Evolutionary conservation across 2,888 invertebrate genomes (phyloP).

Genomic region (Agonopterix heracliana): DNA sequence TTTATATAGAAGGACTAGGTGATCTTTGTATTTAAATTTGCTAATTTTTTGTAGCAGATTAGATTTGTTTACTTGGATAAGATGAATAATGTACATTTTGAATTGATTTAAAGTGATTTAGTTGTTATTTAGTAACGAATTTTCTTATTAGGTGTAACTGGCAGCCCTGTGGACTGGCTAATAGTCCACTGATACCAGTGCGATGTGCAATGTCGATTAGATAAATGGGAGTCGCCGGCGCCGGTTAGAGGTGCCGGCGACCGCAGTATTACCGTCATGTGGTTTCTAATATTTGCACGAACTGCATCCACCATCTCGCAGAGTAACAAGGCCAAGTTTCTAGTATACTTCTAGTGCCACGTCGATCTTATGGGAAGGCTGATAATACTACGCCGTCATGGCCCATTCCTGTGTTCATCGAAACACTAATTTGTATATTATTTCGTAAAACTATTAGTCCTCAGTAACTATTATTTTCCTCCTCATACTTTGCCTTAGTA

Average conservation of each 20-base stretch:
- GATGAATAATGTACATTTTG: constrained; percentile 74
- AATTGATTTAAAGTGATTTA: constrained; percentile 76
- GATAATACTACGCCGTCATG: constrained; percentile 49
- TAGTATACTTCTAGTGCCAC: constrained; percentile 38
- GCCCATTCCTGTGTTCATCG: constrained; percentile 63
- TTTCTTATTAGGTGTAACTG: constrained; percentile 67
- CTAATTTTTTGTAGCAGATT: constrained; percentile 76
- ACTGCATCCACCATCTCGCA: constrained; percentile 14
- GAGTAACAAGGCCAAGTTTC: constrained; percentile 28
- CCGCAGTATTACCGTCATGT: constrained; percentile 11
- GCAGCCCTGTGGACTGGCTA: constrained; percentile 57
- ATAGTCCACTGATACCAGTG: constrained; percentile 65
- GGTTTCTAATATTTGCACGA: constrained; percentile 14
- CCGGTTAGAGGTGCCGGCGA: constrained; percentile 5
- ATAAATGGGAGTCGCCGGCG: constrained; percentile 21
- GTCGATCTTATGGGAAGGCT: constrained; percentile 52
- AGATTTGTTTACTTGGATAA: constrained; percentile 71
- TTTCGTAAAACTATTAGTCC: constrained; percentile 51
- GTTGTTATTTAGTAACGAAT: constrained; percentile 75
- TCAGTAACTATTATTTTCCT: constrained; percentile 57
- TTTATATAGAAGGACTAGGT: constrained; percentile 71
- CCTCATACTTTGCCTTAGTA: constrained; percentile 66
- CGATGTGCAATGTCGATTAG: constrained; percentile 63
- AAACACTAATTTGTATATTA: constrained; percentile 62
- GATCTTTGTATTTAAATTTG: constrained; percentile 74